Percentiles rank a stretch among this genome's conserved stretches.
These are phyloP conservation scores for Cabera pusaria DNA, from an alignment of 2,888 invertebrate genomes.

Conservation along the genomic window DNA sequence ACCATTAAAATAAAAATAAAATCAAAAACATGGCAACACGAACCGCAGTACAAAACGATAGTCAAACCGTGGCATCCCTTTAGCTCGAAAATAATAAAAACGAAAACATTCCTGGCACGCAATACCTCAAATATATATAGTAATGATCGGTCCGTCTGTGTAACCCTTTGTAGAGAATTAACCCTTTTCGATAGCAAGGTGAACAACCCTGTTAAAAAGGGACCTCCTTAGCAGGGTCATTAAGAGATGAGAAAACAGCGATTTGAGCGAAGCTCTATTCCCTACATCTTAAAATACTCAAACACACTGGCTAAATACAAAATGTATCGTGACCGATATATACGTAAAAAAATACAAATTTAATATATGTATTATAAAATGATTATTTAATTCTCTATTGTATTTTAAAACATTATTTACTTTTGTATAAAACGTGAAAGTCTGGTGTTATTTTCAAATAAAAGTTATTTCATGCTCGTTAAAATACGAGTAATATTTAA, in stretches of 20 bases:
- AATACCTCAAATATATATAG: conserved; percentile 63
- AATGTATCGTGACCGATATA: too few species aligned
- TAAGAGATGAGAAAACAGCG: conserved; percentile 42
- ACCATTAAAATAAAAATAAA: conserved; percentile 21
- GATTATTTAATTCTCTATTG: too few species aligned
- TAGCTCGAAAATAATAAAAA: conserved; percentile 49
- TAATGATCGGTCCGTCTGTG: conserved; percentile 56
- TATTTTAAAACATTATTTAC: too few species aligned
- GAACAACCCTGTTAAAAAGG: conserved; percentile 77
- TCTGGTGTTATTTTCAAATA: too few species aligned
- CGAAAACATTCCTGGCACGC: conserved; percentile 62
- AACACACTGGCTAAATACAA: too few species aligned
- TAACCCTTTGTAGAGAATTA: conserved; percentile 70
- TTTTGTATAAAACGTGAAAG: too few species aligned
- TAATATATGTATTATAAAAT: too few species aligned
- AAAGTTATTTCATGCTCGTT: too few species aligned
- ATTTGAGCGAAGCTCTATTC: too few species aligned
- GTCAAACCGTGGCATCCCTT: conserved; percentile 51
- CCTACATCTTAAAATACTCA: too few species aligned
- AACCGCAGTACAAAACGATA: conserved; percentile 44
- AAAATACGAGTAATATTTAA: too few species aligned
- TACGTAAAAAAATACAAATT: too few species aligned
- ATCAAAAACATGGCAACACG: conserved; percentile 21
- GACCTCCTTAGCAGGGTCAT: conserved; percentile 50
- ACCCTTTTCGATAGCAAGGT: conserved; percentile 77